Conservation (phyloP, 2,113 vertebrate species). For the Cheirogaleus medius region DNA sequence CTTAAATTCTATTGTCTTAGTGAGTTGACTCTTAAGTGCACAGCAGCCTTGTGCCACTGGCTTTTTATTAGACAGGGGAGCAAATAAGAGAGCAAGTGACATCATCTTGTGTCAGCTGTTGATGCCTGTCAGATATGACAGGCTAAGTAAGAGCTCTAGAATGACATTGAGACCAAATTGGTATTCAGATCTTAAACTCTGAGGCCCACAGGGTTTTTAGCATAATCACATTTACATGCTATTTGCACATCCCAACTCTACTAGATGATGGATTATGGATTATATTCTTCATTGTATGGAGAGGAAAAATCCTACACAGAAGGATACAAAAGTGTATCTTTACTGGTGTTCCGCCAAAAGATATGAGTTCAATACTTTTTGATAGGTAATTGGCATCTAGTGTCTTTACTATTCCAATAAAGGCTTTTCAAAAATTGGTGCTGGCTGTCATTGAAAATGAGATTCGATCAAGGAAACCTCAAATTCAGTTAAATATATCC, state of each 20-base stretch:
- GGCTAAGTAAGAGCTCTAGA: not conserved
- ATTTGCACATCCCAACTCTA: not conserved
- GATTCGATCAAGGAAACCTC: not conserved
- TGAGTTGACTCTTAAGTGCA: not conserved
- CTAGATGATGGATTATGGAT: not conserved
- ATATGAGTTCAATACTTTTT: not conserved
- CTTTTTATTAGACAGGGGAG: not conserved
- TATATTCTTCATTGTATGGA: not conserved
- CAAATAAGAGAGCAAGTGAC: constrained; percentile 34
- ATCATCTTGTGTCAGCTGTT: constrained; percentile 35
- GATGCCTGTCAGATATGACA: constrained; percentile 28
- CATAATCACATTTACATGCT: not conserved
- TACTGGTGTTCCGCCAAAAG: not conserved
- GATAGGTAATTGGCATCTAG: not conserved
- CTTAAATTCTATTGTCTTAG: not conserved
- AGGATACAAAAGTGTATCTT: not conserved
- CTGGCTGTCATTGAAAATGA: not conserved
- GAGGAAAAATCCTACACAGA: constrained; percentile 31
- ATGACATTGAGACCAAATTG: not conserved
- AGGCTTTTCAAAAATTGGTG: constrained; percentile 28
- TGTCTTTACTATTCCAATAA: not conserved
- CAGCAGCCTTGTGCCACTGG: not conserved
- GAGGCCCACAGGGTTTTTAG: not conserved
- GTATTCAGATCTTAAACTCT: constrained; percentile 22
- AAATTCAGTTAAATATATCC: constrained; percentile 16